These are phyloP conservation scores for Tetramorium simillimum DNA, from an alignment of 1,140 invertebrate species.

Conservation along the genomic window DNA sequence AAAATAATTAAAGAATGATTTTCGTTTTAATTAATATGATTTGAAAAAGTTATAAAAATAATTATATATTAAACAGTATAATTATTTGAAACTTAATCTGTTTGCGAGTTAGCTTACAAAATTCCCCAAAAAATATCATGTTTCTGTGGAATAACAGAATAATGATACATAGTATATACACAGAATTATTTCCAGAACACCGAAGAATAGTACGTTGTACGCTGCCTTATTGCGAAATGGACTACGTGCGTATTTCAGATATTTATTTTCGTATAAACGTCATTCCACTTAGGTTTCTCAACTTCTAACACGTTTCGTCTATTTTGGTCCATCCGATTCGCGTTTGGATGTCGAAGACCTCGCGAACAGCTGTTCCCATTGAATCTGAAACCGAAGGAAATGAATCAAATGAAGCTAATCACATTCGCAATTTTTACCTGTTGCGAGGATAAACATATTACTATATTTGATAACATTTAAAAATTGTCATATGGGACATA, in stretches of 20 bases:
- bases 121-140: neutral
- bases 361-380: constrained; percentile 9
- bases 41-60: neutral
- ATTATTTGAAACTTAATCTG: neutral
- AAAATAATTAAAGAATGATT: too few relatives aligned
- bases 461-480: neutral
- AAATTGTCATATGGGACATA: neutral
- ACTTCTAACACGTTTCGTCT: constrained; percentile 16
- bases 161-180: neutral
- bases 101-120: neutral
- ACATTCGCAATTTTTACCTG: neutral
- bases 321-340: constrained; percentile 12
- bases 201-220: constrained; percentile 1
- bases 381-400: neutral
- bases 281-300: constrained; percentile 39
- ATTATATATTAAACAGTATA: neutral
- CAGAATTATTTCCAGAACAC: constrained; percentile 8
- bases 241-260: neutral
- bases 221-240: neutral
- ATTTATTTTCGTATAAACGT: constrained; percentile 48
- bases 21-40: too few relatives aligned
- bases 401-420: neutral
- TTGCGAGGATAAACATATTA: neutral
- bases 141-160: neutral
- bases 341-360: constrained; percentile 20